Base-by-base conservation (phyloP, 1,140 invertebrate species). In the Conus ventricosus region DNA sequence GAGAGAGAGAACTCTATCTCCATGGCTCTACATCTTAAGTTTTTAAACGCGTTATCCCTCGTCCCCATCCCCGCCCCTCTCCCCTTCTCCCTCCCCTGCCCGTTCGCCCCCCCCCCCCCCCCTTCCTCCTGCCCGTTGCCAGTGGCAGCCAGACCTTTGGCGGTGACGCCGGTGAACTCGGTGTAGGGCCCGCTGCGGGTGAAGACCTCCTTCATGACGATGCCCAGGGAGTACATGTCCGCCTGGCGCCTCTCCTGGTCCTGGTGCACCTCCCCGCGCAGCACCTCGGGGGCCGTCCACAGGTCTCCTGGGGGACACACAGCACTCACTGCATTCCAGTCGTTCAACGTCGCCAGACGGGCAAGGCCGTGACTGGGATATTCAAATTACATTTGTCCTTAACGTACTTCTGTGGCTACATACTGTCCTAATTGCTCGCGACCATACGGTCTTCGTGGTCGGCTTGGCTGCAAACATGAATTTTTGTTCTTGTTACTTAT, bases 151-250 rank as follows among this genome's bases (percentile, higher is more conserved):
- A 39, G 39, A 93, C 92, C 92, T 76, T 87, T 63, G 51, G 89
- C 83, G 2, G 83, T 89, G 53, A 92, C 78, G 83, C 91, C 90
- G 0, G 89, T 83, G 85, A 92, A 94, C 85, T 94, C 93, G 0
- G 92, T 90, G 71, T 92, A 94, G 7, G 94, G 92, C 5, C 91
- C 89, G 15, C 91, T 91, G 39, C 93, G 88, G 13, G 92, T 93
- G 87, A 94, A 94, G 5, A 94, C 91, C 85, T 94, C 94, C 88
- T 94, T 94, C 2, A 94, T 84, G 23, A 94, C 92, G 17, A 94
- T 90, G 60, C 93, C 94, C 11, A 94, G 86, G 11, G 93, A 88
- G 89, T 89, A 94, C n/a, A 94, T 91, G 86, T 94, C 94, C 0
- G 89, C 91, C 88, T 54, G 51, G 0, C 80, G 80, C 82, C 93